Conservation (phyloP, 2,888 invertebrate species). For the Laspeyria flexula region DNA sequence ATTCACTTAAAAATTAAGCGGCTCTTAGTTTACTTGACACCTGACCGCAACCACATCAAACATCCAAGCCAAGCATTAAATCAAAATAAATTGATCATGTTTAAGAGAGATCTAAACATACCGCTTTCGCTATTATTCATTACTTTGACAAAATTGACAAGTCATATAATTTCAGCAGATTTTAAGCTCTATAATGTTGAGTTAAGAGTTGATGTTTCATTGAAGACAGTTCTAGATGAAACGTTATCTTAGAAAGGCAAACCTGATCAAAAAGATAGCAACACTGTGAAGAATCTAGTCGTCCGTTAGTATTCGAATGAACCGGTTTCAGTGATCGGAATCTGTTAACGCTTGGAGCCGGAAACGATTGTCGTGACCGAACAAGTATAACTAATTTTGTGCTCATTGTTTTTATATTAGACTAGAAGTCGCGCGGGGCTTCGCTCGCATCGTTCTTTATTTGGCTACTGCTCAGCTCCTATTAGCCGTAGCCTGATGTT, state of each 20-base stretch:
- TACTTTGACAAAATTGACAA: constrained; percentile 41
- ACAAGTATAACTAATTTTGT: constrained; percentile 19
- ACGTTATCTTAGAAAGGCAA: constrained; percentile 38
- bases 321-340: constrained; percentile 47
- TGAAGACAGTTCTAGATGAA: not conserved
- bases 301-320: constrained; percentile 55
- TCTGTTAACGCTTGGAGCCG: constrained; percentile 42
- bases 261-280: constrained; percentile 45
- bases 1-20: not conserved
- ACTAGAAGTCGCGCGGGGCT: too few relatives aligned
- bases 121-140: constrained; percentile 47
- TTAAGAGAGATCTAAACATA: constrained; percentile 29
- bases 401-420: constrained; percentile 17
- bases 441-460: too few relatives aligned
- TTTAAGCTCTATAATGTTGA: not conserved
- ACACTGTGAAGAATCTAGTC: constrained; percentile 52
- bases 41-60: not conserved
- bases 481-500: too few relatives aligned
- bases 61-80: constrained; percentile 13
- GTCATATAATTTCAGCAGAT: not conserved
- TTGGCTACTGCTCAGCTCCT: too few relatives aligned
- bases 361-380: constrained; percentile 39
- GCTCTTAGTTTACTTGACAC: not conserved
- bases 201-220: not conserved
- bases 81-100: constrained; percentile 33